Percentiles rank a stretch among this genome's conserved stretches.
These are phyloP conservation scores for Rhodinocichla rosea DNA, from an alignment of 2,113 vertebrate genomes.

Conservation along the genomic window DNA sequence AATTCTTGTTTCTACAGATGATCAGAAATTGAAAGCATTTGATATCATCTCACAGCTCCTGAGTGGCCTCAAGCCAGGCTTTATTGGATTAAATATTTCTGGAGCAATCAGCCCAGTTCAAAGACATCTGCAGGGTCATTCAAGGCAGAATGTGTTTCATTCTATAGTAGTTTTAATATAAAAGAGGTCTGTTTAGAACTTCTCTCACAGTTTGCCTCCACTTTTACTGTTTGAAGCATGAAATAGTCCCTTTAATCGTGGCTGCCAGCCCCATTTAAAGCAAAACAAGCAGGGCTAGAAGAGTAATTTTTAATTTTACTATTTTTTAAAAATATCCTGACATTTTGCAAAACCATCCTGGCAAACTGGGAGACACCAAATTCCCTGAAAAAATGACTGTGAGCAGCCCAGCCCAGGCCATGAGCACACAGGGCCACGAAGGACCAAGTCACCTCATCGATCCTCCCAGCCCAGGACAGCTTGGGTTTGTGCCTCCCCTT, in stretches of 20 bases:
- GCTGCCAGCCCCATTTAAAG: not conserved
- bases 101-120: not conserved
- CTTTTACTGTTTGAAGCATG: not conserved
- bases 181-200: not conserved
- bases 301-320: not conserved
- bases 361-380: constrained; percentile 3
- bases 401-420: not conserved
- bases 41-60: not conserved
- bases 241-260: not conserved
- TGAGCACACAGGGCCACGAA: not conserved
- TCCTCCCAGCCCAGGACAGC: not conserved
- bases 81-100: not conserved
- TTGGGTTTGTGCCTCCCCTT: constrained; percentile 5
- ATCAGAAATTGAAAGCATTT: not conserved
- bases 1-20: not conserved
- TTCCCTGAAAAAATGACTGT: not conserved
- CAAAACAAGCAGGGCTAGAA: not conserved
- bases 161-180: not conserved
- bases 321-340: not conserved
- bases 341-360: not conserved
- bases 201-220: not conserved
- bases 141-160: not conserved
- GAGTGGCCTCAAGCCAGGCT: not conserved
- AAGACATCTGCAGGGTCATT: not conserved
- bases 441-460: constrained; percentile 27